Base-by-base conservation (phyloP, 2,113 vertebrate species). In the Podocnemis expansa region DNA sequence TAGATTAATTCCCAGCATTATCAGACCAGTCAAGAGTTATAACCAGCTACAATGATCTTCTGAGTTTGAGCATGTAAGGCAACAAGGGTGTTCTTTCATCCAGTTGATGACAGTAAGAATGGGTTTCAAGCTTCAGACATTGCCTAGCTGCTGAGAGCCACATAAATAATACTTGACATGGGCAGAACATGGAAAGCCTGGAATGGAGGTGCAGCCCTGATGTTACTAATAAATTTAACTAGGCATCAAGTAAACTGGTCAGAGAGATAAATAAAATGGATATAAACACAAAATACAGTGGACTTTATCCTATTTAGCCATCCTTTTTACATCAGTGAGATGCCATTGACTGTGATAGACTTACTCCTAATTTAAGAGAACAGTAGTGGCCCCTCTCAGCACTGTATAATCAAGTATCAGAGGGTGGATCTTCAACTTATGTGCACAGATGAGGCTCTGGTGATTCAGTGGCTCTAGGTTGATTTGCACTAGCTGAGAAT, bases 41-140 rank as follows among this genome's bases (percentile, higher is more conserved):
- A 96, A 86, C 14, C 19, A 91, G 75, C 34, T 93, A 85, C 82
- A 94, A 51, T 94, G 73, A 90, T 16, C 80, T 89, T 93, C 95
- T 90, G 85, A 93, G 83, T 29, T 49, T 2, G 2, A 10, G 43
- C 63, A 21, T 82, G 3, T 80, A 34, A 41, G 82, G 82, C 58
- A 85, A 90, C 73, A 81, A 34, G 43, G 60, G 75, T 73, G 54
- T 70, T 82, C 58, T 93, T 90, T 86, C 82, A 86, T 93, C 78
- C 19, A 91, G 38, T 29, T 89, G 43, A 27, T 41, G 34, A 5
- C 2, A 89, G 52, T 13, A 51, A 87, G 52, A 34, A 89, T 25
- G 22, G 4, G 75, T 93, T 95, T 87, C 82, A 49, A 19, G 43
- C 45, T 31, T 81, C 84, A 91, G 31, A 27, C 27, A 16, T 88